Percentiles rank a stretch among this genome's conserved stretches.
Conservation (phyloP, 2,113 vertebrate species). For the Corydoras maculifer region DNA sequence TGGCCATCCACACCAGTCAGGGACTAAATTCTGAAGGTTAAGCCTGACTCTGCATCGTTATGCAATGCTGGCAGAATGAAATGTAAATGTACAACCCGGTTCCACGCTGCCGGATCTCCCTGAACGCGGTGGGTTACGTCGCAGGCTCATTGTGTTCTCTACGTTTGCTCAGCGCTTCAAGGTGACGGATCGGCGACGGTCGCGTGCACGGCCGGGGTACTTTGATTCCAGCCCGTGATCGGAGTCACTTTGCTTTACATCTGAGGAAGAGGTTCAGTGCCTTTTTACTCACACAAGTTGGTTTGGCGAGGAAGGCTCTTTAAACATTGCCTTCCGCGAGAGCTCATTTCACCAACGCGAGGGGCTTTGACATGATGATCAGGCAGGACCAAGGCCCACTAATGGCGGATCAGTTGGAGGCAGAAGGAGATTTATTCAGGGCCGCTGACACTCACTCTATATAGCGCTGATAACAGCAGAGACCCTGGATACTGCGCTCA, state of each 20-base stretch:
- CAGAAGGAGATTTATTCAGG: constrained; percentile 92
- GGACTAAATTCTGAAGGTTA: too few species aligned
- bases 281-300: constrained; percentile 1
- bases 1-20: too few species aligned
- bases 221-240: too few species aligned
- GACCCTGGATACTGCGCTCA: constrained; percentile 78
- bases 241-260: background rate
- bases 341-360: constrained; percentile 45
- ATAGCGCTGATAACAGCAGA: constrained; percentile 89
- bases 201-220: too few species aligned
- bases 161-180: too few species aligned
- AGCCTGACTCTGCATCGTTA: too few species aligned
- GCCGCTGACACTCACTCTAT: constrained; percentile 81
- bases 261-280: constrained; percentile 11
- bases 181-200: too few species aligned
- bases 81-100: too few species aligned
- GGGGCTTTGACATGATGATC: constrained; percentile 65
- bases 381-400: constrained; percentile 71
- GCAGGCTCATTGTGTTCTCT: too few species aligned
- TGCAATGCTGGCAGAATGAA: too few species aligned
- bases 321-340: constrained; percentile 6
- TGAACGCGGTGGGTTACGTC: too few species aligned
- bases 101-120: too few species aligned
- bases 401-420: constrained; percentile 72
- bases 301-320: background rate